phyloP scores from a whole-genome alignment of 2,888 invertebrate species.

The Agriopis marginaria region DNA sequence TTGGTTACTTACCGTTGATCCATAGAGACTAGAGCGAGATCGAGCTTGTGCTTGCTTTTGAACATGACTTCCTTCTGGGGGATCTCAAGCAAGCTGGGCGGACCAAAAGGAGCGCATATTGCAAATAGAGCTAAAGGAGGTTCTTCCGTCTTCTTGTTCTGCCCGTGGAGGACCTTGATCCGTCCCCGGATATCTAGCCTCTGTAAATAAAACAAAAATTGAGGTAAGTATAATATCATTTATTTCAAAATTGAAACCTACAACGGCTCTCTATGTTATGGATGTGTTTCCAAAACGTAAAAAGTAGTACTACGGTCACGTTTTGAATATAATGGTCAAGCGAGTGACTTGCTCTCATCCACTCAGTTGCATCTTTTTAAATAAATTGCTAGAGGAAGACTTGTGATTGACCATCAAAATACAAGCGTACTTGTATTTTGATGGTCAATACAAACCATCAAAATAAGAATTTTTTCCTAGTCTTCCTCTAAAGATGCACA shows the following conservation, averaged over 20 bases:
- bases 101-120: conserved; percentile 99
- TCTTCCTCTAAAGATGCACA: too few relatives aligned
- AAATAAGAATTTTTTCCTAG: too few relatives aligned
- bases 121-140: conserved; percentile 98
- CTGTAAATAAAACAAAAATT: conserved; percentile 82
- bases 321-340: too few relatives aligned
- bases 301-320: too few relatives aligned
- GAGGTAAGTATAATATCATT: not conserved
- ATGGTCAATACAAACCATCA: too few relatives aligned
- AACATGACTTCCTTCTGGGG: conserved; percentile 99
- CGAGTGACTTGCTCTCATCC: too few relatives aligned
- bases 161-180: conserved; percentile 98
- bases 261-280: too few relatives aligned
- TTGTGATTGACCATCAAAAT: too few relatives aligned
- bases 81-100: conserved; percentile 97
- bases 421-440: too few relatives aligned
- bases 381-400: not conserved
- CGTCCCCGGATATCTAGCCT: conserved; percentile 99
- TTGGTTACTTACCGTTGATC: conserved; percentile 87
- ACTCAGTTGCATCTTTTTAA: too few relatives aligned
- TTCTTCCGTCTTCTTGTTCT: conserved; percentile 97
- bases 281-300: too few relatives aligned
- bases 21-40: conserved; percentile 98
- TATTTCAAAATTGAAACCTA: not conserved
- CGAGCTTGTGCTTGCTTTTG: conserved; percentile 99